Base-by-base conservation (phyloP, 2,113 vertebrate species). In the Pionites leucogaster region DNA sequence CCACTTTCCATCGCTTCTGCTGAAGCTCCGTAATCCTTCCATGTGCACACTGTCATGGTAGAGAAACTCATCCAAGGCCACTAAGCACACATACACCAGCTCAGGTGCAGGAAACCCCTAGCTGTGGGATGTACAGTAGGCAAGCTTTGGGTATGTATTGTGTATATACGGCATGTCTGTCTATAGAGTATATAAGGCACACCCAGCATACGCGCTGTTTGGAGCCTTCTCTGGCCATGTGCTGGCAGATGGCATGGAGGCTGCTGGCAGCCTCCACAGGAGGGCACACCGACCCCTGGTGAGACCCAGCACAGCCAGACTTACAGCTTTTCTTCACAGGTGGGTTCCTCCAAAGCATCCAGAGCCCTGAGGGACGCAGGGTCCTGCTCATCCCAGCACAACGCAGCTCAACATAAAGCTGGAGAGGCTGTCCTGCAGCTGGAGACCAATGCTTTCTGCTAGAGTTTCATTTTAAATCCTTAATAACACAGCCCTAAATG, bases 331-430 rank as follows among this genome's bases (percentile, higher is more conserved):
- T 88, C 59, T 87, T 88, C 13, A 6, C 95, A 97, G 97, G 92
- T 77, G 85, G 94, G 16, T 93, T 97, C 74, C 70, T 94, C 84
- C 97, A 75, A 63, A 96, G 86, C 77, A 57, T 96, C 84, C 78
- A 37, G 63, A 89, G 37, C 3, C 35, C 60, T 9, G 47, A 86
- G 17, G 49, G 86, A 31, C 2, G 4, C 7, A 10, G 29, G 19
- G 17, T 60, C 39, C 72, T 22, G 46, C 75, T 70, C 39, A 28
- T 33, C 42, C 25, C 0, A 0, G 11, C 53, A 35, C 31, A 63
- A 47, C 76, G 33, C 2, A 14, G 31, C 55, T 69, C 14, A 0
- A n/a, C 4, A 3, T 49, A 9, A 85, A 78, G 55, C 42, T 71
- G 85, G 52, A 79, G 80, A 72, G 19, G 65, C 49, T 67, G 44